Conservation (phyloP, 1,140 invertebrate species). For the Belonocnema kinseyi region DNA sequence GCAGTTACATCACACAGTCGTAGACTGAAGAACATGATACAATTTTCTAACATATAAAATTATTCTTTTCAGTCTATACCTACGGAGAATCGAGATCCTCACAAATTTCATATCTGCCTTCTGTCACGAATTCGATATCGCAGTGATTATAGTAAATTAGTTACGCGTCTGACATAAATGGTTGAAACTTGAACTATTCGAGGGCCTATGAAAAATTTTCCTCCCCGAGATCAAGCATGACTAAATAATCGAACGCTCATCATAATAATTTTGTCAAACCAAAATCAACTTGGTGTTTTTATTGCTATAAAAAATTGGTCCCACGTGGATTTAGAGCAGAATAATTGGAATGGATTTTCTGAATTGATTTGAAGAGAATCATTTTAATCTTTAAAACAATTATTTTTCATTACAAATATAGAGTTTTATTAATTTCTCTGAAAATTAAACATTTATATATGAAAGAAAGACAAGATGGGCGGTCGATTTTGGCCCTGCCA, state of each 20-base stretch:
- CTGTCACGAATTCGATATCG: neutral
- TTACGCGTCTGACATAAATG: neutral
- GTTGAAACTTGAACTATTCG: neutral
- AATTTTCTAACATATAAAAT: neutral
- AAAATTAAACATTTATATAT: neutral
- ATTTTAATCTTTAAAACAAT: neutral
- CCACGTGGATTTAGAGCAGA: slow-evolving; percentile 6
- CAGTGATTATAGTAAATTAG: neutral
- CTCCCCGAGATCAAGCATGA: slow-evolving; percentile 57
- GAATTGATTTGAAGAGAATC: no score
- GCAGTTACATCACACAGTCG: neutral
- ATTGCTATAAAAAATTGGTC: slow-evolving; percentile 43
- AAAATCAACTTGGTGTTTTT: slow-evolving; percentile 9
- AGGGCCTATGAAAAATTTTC: slow-evolving; percentile 23
- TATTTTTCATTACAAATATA: neutral
- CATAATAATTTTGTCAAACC: neutral
- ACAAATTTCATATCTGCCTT: neutral
- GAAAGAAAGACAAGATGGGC: neutral
- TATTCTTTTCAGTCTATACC: neutral
- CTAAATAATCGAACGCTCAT: slow-evolving; percentile 40
- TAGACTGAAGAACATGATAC: neutral
- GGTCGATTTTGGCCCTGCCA: neutral
- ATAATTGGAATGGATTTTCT: neutral
- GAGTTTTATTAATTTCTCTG: neutral
- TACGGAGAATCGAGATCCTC: neutral